Evolutionary conservation across 2,888 invertebrate species (phyloP).

Genomic region (Limnephilus rhombicus): DNA sequence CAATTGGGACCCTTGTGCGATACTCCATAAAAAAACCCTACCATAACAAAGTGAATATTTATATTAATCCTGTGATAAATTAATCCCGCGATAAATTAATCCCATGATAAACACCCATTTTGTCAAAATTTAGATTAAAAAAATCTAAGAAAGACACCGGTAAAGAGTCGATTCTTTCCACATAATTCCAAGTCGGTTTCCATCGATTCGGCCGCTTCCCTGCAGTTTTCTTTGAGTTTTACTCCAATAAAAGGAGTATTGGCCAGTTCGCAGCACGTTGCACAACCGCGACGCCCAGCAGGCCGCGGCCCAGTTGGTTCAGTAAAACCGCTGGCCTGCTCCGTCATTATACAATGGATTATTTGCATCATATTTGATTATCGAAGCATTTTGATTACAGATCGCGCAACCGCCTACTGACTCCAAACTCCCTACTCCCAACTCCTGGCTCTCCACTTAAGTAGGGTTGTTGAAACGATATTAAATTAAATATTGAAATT

Average conservation of each 20-base stretch:
- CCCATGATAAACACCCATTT: too few species aligned
- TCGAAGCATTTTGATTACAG: conserved; percentile 33
- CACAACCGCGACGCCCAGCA: neutral
- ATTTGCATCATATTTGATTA: conserved; percentile 44
- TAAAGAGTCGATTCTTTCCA: too few species aligned
- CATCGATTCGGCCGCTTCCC: neutral
- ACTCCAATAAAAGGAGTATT: neutral
- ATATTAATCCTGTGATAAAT: too few species aligned
- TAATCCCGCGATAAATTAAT: too few species aligned
- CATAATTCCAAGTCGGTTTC: neutral
- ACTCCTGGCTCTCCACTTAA: neutral
- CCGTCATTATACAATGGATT: conserved; percentile 14
- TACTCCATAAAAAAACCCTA: too few species aligned
- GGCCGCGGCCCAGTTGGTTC: neutral
- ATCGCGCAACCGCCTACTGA: conserved; percentile 15
- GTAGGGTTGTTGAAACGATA: neutral
- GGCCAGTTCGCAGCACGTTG: neutral
- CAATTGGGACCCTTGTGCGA: too few species aligned
- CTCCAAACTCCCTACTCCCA: neutral
- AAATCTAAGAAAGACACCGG: too few species aligned
- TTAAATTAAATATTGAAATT: neutral
- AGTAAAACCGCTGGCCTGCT: neutral
- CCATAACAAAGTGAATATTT: too few species aligned
- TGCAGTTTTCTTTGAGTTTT: neutral
- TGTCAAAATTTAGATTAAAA: too few species aligned